These are phyloP conservation scores for Chaetodon trifasciatus DNA, from an alignment of 2,797 vertebrate genomes.

Conservation along the genomic window DNA sequence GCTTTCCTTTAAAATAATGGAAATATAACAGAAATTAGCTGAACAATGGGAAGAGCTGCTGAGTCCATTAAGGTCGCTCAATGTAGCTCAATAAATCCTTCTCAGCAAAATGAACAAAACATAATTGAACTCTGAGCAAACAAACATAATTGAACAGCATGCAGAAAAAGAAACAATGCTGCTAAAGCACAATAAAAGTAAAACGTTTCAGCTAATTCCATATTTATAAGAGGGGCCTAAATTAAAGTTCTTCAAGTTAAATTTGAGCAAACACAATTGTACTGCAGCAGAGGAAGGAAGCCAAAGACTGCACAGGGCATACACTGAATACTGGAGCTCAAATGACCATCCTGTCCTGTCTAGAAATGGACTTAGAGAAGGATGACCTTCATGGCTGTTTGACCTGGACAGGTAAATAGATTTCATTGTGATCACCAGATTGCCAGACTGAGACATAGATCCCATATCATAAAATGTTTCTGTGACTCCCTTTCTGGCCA, in stretches of 20 bases:
- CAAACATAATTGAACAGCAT: slow-evolving; percentile 43
- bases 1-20: slow-evolving; percentile 36
- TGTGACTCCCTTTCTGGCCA: neutral
- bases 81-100: slow-evolving; percentile 51
- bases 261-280: neutral
- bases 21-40: slow-evolving; percentile 36
- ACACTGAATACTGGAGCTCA: slow-evolving; percentile 2
- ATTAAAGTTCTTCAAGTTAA: slow-evolving; percentile 26
- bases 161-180: slow-evolving; percentile 40
- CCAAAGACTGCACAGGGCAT: neutral
- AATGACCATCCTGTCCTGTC: slow-evolving; percentile 2
- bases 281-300: slow-evolving; percentile 14
- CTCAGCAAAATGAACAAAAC: slow-evolving; percentile 53
- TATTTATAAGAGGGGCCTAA: slow-evolving; percentile 27
- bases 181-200: slow-evolving; percentile 26
- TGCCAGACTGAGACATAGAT: slow-evolving; percentile 23
- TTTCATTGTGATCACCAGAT: slow-evolving; percentile 23
- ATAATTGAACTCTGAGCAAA: slow-evolving; percentile 47
- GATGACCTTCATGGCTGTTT: slow-evolving; percentile 41
- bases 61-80: slow-evolving; percentile 34
- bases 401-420: slow-evolving; percentile 28
- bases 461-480: slow-evolving; percentile 24
- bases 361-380: slow-evolving; percentile 21
- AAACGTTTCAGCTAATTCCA: slow-evolving; percentile 27
- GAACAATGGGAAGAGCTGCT: slow-evolving; percentile 47